These are phyloP conservation scores for Zygogramma bicolorata DNA, from an alignment of 2,888 invertebrate genomes.

Conservation along the genomic window DNA sequence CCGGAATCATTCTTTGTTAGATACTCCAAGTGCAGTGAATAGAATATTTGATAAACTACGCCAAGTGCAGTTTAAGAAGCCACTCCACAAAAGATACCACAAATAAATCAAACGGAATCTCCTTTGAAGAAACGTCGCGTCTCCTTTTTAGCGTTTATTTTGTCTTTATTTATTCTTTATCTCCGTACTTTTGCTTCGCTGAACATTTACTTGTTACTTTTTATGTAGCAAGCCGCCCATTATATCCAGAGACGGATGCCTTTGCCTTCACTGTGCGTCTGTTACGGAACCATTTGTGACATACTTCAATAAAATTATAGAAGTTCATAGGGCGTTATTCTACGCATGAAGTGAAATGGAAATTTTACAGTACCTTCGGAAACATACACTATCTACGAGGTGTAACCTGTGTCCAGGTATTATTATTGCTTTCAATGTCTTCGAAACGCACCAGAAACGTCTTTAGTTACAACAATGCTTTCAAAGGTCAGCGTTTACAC, in stretches of 20 bases:
- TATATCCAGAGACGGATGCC: not conserved
- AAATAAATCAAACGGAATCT: conserved; percentile 53
- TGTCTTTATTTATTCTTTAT: conserved; percentile 65
- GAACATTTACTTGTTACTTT: conserved; percentile 50
- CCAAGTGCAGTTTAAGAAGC: conserved; percentile 1
- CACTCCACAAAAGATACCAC: conserved; percentile 24
- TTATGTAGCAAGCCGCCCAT: not conserved
- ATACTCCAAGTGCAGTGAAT: conserved; percentile 2
- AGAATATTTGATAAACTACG: conserved; percentile 1
- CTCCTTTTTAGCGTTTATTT: conserved; percentile 59
- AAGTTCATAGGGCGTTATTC: not conserved
- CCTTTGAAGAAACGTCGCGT: conserved; percentile 59
- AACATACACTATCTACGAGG: too few relatives aligned
- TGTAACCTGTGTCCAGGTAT: too few relatives aligned
- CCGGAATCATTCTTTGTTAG: not conserved
- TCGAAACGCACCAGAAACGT: too few relatives aligned
- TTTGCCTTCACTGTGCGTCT: not conserved
- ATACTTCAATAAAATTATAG: not conserved
- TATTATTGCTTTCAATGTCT: too few relatives aligned
- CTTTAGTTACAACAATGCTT: too few relatives aligned
- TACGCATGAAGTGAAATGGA: not conserved
- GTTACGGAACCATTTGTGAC: not conserved
- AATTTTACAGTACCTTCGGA: too few relatives aligned
- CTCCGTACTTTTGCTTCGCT: conserved; percentile 59
- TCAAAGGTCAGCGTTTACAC: too few relatives aligned